These are phyloP conservation scores for Falco naumanni DNA, from an alignment of 2,797 vertebrate species.

Conservation along the genomic window DNA sequence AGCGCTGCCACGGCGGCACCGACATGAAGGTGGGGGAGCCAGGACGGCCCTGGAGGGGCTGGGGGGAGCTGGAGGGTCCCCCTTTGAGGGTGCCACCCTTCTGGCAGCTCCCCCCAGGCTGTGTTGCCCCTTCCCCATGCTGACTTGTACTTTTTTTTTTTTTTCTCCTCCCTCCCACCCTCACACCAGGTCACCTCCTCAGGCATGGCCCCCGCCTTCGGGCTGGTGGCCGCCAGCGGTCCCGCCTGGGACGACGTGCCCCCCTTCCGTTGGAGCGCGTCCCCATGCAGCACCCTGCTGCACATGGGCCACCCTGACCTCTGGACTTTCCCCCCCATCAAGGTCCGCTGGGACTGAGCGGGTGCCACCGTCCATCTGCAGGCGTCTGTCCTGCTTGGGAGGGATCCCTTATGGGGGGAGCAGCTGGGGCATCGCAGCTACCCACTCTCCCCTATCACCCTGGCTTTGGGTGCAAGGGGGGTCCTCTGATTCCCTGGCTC, in stretches of 20 bases:
- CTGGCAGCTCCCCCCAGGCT: neutral
- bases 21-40: slow-evolving; percentile 87
- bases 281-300: slow-evolving; percentile 82
- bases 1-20: slow-evolving; percentile 90
- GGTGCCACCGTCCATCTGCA: accelerated
- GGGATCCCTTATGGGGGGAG: neutral
- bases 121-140: accelerated
- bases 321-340: slow-evolving; percentile 87
- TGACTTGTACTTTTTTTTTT: neutral
- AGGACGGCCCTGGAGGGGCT: accelerated
- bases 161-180: too few species aligned
- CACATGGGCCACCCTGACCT: slow-evolving; percentile 95
- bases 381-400: neutral
- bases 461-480: neutral
- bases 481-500: neutral
- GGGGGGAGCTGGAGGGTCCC: neutral
- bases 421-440: neutral
- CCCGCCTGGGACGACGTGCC: slow-evolving; percentile 92
- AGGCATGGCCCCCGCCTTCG: slow-evolving; percentile 77
- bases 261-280: slow-evolving; percentile 91
- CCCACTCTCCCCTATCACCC: neutral
- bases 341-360: slow-evolving; percentile 85
- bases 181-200: slow-evolving; percentile 84
- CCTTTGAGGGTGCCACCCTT: neutral
- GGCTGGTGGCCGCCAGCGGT: slow-evolving; percentile 86